Evolutionary conservation across 2,113 vertebrate genomes (phyloP), one percentile per base, ranked within the genome.

Genomic region (Gymnorhina tibicen): DNA sequence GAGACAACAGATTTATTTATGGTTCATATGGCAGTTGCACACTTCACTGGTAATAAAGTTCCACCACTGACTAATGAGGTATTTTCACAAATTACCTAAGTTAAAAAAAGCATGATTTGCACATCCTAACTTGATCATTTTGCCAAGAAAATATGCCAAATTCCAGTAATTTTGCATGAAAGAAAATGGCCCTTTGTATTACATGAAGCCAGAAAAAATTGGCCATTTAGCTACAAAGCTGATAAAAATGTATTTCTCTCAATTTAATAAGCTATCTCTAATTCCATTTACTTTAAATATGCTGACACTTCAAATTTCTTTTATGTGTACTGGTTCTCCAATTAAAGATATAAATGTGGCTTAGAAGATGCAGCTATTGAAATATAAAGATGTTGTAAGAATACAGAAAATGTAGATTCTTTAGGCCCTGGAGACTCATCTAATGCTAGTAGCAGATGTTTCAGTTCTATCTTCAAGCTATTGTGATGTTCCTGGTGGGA

Each of bases 371-470:
- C 7, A 68, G n/a, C 68, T 83, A 55, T 33, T 85, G 66, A 87
- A 95, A 70, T 73, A 49, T 11, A 74, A 90, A 81, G 49, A 39
- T 24, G 8, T 12, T 23, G 10, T 13, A 2, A 3, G 62, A 77
- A 74, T 87, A 80, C 44, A 67, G 47, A 44, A 64, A 63, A 39
- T 42, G 46, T 50, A 56, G 44, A 67, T 68, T 63, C 16, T 76
- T 77, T 72, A 62, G 60, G 20, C 69, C 63, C 26, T 63, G 28
- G 28, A 86, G 91, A 67, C 33, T 73, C 28, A 56, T 80, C 73
- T 92, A 91, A 94, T 91, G 46, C 53, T 46, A 26, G 55, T 64
- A 74, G 19, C 91, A 97, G 80, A 91, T 62, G 85, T 94, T 95
- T 93, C 74, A 91, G 28, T 28, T 79, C n/a, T 91, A 7, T 76